Conservation (phyloP, 92 coral and sea anemone species). For the Montipora capitata region DNA sequence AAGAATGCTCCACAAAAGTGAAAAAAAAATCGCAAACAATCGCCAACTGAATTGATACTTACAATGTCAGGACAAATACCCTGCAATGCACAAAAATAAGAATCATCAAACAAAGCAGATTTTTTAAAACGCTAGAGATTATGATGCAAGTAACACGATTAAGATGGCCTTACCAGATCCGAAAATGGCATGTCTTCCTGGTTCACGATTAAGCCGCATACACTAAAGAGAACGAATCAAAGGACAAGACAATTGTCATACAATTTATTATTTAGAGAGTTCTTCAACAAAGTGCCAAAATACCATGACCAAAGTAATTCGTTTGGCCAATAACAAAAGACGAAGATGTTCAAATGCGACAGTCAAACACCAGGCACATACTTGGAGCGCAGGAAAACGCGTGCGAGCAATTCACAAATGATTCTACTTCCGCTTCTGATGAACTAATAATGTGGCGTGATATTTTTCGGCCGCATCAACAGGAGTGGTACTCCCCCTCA, state of each 20-base stretch:
- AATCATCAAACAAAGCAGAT: background rate
- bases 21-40: background rate
- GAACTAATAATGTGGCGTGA: no score
- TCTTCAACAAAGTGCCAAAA: no score
- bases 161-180: slow-evolving; percentile 78
- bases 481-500: no score
- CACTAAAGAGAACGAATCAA: slow-evolving; percentile 66
- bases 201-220: slow-evolving; percentile 94
- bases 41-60: slow-evolving; percentile 51
- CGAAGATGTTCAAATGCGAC: no score
- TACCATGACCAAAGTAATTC: no score
- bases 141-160: background rate
- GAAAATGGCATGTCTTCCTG: slow-evolving; percentile 99
- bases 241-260: no score
- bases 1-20: background rate
- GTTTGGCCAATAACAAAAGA: no score
- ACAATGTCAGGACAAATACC: slow-evolving; percentile 99
- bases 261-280: background rate
- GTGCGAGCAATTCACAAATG: no score
- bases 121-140: background rate
- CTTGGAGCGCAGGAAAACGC: no score
- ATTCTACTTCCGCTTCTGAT: no score
- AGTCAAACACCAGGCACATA: no score
- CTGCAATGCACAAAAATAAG: slow-evolving; percentile 45
- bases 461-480: no score